Percentiles rank a stretch among this genome's conserved stretches.
These are phyloP conservation scores for Anthoscopus minutus DNA, from an alignment of 2,113 vertebrate genomes.

Conservation along the genomic window DNA sequence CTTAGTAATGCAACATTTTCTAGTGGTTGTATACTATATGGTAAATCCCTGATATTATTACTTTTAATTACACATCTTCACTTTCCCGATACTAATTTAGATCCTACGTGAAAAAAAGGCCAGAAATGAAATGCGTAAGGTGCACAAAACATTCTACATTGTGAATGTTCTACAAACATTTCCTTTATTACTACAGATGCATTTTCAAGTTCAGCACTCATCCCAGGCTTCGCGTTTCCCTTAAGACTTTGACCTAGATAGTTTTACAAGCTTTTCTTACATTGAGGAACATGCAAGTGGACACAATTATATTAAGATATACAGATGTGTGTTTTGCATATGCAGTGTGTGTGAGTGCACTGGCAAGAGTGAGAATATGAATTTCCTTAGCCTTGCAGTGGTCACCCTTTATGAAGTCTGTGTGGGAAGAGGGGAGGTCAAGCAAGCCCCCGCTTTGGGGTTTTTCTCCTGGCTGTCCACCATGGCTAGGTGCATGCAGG, in stretches of 20 bases:
- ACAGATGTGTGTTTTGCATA: not conserved
- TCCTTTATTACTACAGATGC: not conserved
- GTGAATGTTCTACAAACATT: not conserved
- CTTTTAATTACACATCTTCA: not conserved
- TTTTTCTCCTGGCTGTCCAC: not conserved
- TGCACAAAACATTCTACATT: not conserved
- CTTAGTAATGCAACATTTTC: not conserved
- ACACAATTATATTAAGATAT: not conserved
- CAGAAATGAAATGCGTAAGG: rapidly evolving
- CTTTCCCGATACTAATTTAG: not conserved
- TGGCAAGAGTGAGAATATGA: not conserved
- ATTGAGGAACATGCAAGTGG: not conserved
- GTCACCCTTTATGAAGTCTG: not conserved
- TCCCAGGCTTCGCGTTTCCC: not conserved
- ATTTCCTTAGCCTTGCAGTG: not conserved
- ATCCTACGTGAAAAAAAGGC: not conserved
- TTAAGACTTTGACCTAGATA: not conserved
- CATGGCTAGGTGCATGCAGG: not conserved
- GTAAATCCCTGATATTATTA: not conserved
- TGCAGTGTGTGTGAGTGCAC: not conserved
- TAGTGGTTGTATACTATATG: not conserved
- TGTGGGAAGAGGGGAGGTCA: not conserved
- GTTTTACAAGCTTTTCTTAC: not conserved
- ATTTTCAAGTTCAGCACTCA: not conserved
- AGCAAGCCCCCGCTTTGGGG: not conserved